phyloP scores from a whole-genome alignment of 2,113 vertebrate genomes.

The Osmerus mordax region DNA sequence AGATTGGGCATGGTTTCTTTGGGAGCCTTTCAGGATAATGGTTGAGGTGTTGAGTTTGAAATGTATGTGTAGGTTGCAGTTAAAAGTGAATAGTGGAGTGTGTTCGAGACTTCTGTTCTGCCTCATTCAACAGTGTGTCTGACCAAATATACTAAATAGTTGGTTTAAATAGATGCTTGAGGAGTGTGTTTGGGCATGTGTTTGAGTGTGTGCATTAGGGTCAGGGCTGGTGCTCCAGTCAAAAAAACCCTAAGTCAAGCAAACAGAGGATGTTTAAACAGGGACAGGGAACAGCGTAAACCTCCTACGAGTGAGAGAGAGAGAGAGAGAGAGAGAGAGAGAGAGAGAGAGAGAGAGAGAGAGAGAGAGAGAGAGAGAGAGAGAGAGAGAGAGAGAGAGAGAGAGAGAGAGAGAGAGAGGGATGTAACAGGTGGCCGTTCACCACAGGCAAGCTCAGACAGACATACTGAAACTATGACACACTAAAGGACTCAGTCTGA shows the following conservation, averaged over 20 bases:
- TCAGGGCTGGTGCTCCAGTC: constrained; percentile 37
- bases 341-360: constrained; percentile 13
- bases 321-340: constrained; percentile 8
- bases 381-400: background rate
- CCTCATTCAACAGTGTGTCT: background rate
- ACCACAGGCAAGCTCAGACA: constrained; percentile 61
- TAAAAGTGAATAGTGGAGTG: background rate
- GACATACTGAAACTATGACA: constrained; percentile 65
- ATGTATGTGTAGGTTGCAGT: background rate
- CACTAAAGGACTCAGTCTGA: constrained; percentile 28
- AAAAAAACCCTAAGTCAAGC: constrained; percentile 44
- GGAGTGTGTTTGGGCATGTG: constrained; percentile 43
- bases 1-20: no score
- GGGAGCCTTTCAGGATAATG: no score
- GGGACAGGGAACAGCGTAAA: constrained; percentile 47
- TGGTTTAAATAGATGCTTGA: constrained; percentile 33
- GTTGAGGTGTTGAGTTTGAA: no score
- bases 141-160: background rate
- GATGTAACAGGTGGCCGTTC: constrained; percentile 35
- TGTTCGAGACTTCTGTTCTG: background rate
- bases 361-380: constrained; percentile 3
- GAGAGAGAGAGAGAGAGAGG: constrained; percentile 13
- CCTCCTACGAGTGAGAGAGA: constrained; percentile 16
- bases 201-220: constrained; percentile 17
- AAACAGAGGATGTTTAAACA: constrained; percentile 50